phyloP scores from a whole-genome alignment of 2,113 vertebrate species.

The Glareola pratincola region DNA sequence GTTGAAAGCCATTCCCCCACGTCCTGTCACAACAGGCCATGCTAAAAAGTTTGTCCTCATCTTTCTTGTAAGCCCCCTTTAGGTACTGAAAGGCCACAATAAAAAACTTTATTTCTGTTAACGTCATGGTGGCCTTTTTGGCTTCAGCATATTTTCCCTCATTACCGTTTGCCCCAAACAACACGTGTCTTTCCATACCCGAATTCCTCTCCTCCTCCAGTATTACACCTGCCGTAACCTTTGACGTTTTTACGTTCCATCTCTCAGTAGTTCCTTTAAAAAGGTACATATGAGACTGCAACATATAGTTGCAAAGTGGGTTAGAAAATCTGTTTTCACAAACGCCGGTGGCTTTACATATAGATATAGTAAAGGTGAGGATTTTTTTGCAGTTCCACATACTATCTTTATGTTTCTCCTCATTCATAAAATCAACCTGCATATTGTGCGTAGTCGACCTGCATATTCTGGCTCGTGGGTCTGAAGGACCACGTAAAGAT shows the following conservation, averaged over 20 bases:
- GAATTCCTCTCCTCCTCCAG: not conserved
- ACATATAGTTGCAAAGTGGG: not conserved
- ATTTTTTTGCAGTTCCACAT: not conserved
- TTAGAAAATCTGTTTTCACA: not conserved
- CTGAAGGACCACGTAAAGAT: not conserved
- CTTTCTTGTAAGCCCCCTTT: too few species aligned
- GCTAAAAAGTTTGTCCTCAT: too few species aligned
- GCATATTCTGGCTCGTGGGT: not conserved
- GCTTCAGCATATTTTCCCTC: not conserved
- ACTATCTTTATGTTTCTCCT: not conserved
- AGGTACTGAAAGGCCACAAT: too few species aligned
- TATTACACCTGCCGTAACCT: not conserved
- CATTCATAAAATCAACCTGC: not conserved
- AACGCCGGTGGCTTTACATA: not conserved
- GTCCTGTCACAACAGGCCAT: too few species aligned
- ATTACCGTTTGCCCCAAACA: not conserved
- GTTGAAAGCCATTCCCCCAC: too few species aligned
- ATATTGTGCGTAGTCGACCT: not conserved
- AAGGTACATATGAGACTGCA: not conserved
- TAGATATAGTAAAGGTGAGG: not conserved
- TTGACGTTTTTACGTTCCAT: not conserved
- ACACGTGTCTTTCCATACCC: not conserved
- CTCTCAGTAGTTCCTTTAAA: not conserved
- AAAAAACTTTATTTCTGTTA: not conserved
- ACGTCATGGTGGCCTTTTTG: not conserved